Evolutionary conservation across 2,797 vertebrate species (phyloP).

Genomic region (Paedocypris micromegethes): DNA sequence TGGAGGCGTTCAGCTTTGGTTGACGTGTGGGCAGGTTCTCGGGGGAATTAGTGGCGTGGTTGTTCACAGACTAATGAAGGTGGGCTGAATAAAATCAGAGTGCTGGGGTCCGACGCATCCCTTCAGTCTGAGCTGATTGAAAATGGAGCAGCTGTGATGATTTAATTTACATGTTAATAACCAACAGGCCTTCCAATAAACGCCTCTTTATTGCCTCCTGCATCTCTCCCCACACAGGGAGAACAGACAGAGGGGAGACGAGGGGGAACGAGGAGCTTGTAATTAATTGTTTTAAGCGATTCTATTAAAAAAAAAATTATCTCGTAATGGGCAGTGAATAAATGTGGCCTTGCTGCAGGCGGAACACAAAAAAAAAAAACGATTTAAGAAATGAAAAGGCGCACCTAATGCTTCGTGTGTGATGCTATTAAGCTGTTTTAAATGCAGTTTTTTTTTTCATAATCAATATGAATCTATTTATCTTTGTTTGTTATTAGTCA

Average conservation of each 20-base stretch:
- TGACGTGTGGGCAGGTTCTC: no score
- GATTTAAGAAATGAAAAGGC: no score
- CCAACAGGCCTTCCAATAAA: conserved; percentile 98
- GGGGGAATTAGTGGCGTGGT: not conserved
- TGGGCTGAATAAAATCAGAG: conserved; percentile 88
- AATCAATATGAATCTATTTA: no score
- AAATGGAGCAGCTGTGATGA: conserved; percentile 99
- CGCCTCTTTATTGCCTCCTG: conserved; percentile 92
- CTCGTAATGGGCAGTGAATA: conserved; percentile 32
- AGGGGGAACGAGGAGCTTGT: conserved; percentile 80
- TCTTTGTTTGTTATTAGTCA: no score
- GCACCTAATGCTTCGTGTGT: no score
- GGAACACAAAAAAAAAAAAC: not conserved
- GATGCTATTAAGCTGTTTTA: no score
- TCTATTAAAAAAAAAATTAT: conserved; percentile 99
- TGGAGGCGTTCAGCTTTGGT: no score
- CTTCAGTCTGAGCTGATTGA: conserved; percentile 93
- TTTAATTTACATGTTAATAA: conserved; percentile 99
- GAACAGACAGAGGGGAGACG: conserved; percentile 51
- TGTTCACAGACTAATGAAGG: conserved; percentile 76
- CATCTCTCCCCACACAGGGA: conserved; percentile 87
- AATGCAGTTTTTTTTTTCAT: no score
- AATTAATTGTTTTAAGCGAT: conserved; percentile 99
- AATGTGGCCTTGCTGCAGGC: conserved; percentile 17
- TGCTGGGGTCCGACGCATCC: conserved; percentile 76